Conservation (phyloP, 2,888 invertebrate genomes). For the Glyphotaelius pellucidus region DNA sequence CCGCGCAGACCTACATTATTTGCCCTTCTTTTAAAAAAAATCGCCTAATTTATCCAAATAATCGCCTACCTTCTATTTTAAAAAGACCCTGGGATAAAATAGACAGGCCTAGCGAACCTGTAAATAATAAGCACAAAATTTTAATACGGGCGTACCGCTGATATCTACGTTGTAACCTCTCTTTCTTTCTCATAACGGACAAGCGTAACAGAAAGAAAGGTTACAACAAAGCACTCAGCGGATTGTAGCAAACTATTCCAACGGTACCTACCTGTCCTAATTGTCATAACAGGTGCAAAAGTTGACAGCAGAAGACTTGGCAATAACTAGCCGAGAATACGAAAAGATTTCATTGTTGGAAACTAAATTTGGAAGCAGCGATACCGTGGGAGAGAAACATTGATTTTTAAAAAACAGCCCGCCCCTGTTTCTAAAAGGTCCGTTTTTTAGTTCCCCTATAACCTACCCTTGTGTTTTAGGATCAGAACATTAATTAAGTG, state of each 20-base stretch:
- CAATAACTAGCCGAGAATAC: conserved; percentile 56
- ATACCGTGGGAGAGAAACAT: conserved; percentile 56
- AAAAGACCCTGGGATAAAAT: conserved; percentile 40
- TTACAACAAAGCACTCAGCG: background rate
- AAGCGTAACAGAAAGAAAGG: background rate
- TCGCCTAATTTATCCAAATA: conserved; percentile 55
- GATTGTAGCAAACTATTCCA: conserved; percentile 7
- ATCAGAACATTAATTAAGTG: conserved; percentile 32
- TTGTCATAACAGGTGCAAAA: conserved; percentile 56
- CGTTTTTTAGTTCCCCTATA: conserved; percentile 25
- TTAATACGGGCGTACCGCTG: background rate
- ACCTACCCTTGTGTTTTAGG: conserved; percentile 38
- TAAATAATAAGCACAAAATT: conserved; percentile 49
- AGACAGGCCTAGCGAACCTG: conserved; percentile 44
- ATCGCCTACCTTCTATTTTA: conserved; percentile 45
- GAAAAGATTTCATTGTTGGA: background rate
- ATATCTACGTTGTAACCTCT: background rate
- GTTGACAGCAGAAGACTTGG: conserved; percentile 59
- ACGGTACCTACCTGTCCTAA: conserved; percentile 47
- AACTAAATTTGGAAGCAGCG: conserved; percentile 46
- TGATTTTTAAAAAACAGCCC: conserved; percentile 37
- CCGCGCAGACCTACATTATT: conserved; percentile 1
- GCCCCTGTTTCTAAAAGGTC: conserved; percentile 41
- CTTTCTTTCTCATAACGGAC: background rate
- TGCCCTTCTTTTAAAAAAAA: background rate